phyloP scores from a whole-genome alignment of 2,113 vertebrate genomes.

The Balaeniceps rex region DNA sequence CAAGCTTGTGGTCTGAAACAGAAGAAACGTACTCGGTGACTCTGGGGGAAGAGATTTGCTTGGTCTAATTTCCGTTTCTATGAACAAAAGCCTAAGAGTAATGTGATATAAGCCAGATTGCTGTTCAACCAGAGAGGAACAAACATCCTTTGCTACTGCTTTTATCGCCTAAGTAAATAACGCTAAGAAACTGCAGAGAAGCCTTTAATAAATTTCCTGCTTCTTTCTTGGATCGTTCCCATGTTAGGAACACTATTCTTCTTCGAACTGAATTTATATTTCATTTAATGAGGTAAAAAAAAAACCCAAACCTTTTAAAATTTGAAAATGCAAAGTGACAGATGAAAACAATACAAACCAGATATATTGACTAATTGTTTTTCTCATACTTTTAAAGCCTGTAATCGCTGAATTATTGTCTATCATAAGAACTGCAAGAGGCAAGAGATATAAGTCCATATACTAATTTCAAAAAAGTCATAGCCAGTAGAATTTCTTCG shows the following conservation, averaged over 20 bases:
- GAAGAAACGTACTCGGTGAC: not conserved
- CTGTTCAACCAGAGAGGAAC: not conserved
- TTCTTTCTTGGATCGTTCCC: conserved; percentile 6
- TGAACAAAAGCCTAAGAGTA: not conserved
- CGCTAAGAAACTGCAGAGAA: not conserved
- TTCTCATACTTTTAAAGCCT: not conserved
- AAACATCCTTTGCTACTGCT: conserved; percentile 18
- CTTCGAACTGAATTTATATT: not conserved
- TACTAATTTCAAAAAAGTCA: not conserved
- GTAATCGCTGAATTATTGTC: not conserved
- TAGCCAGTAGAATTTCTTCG: not conserved
- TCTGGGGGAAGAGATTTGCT: not conserved
- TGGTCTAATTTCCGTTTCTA: not conserved
- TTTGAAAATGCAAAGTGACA: not conserved
- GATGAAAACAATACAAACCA: not conserved
- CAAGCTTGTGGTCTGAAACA: not conserved
- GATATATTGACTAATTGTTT: not conserved
- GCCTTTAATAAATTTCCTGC: conserved; percentile 3
- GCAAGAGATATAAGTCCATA: not conserved
- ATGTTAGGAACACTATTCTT: not conserved
- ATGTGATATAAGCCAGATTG: not conserved
- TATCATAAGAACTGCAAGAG: not conserved
- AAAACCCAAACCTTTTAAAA: not conserved
- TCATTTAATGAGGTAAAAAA: not conserved
- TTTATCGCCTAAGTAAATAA: conserved; percentile 38